These are phyloP conservation scores for Brachypteracias leptosomus DNA, from an alignment of 2,113 vertebrate genomes.

Conservation along the genomic window DNA sequence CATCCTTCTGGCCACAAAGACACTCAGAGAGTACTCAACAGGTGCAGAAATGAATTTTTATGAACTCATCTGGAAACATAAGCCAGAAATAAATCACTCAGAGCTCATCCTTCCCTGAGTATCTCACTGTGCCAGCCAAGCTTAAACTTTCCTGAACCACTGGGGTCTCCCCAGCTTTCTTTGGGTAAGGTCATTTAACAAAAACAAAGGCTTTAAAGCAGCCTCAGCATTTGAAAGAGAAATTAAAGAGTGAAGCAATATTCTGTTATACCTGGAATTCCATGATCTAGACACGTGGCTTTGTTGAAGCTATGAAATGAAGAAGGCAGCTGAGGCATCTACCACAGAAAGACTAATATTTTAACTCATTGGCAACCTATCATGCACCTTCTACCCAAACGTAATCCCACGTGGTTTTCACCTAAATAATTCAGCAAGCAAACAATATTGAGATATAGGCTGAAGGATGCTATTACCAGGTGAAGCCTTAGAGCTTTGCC, in stretches of 20 bases:
- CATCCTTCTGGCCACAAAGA: background rate
- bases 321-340: background rate
- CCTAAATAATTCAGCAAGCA: background rate
- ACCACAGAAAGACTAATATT: background rate
- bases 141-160: fast-evolving
- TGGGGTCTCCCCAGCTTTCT: background rate
- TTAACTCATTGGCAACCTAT: background rate
- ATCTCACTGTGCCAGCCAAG: background rate
- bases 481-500: background rate
- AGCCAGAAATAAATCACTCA: background rate
- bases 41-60: background rate
- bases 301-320: background rate
- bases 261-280: background rate
- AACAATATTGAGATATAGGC: background rate
- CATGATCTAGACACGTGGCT: background rate
- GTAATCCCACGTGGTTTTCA: background rate
- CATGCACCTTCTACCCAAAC: background rate
- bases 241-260: background rate
- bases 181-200: too few relatives aligned
- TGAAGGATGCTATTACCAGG: background rate
- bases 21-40: background rate
- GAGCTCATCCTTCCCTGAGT: background rate
- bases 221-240: background rate
- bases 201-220: background rate
- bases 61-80: background rate